These are phyloP conservation scores for Entomobrya proxima DNA, from an alignment of 2,888 invertebrate species.

Conservation along the genomic window DNA sequence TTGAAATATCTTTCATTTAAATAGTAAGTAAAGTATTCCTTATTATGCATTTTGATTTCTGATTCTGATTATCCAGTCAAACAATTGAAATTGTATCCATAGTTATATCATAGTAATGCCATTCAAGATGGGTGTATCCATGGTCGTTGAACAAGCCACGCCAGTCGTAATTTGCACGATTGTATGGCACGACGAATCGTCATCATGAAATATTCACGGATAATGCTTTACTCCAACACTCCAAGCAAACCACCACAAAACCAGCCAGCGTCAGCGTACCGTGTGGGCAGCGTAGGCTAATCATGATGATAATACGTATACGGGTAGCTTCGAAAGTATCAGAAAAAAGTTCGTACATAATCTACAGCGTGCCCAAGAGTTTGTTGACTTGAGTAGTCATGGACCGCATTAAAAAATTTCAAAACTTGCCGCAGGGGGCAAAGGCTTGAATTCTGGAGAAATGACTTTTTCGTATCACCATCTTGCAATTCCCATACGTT, in stretches of 20 bases:
- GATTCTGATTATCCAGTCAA: slow-evolving; percentile 29
- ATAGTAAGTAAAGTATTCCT: no score
- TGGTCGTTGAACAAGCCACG: slow-evolving; percentile 28
- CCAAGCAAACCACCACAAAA: slow-evolving; percentile 27
- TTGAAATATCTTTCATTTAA: no score
- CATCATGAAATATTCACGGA: slow-evolving; percentile 9
- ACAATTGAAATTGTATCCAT: not conserved
- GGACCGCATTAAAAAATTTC: slow-evolving; percentile 64
- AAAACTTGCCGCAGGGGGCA: slow-evolving; percentile 58
- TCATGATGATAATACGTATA: not conserved
- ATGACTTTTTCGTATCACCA: slow-evolving; percentile 57
- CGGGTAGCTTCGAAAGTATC: slow-evolving; percentile 29
- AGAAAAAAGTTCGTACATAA: slow-evolving; percentile 37
- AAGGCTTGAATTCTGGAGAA: slow-evolving; percentile 65
- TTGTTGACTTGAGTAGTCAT: slow-evolving; percentile 67
- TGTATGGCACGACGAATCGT: slow-evolving; percentile 49
- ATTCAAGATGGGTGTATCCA: slow-evolving; percentile 13
- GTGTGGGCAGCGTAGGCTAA: slow-evolving; percentile 59
- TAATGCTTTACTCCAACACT: slow-evolving; percentile 36
- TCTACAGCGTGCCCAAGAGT: slow-evolving; percentile 47
- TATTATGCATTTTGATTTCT: not conserved
- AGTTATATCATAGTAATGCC: slow-evolving; percentile 12
- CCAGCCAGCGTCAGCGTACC: slow-evolving; percentile 50
- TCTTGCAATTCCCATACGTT: slow-evolving; percentile 59
- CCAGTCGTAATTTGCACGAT: slow-evolving; percentile 59